Percentiles rank a stretch among this genome's conserved stretches.
Evolutionary conservation across 2,888 invertebrate species (phyloP).

Genomic region (Clunio marinus): DNA sequence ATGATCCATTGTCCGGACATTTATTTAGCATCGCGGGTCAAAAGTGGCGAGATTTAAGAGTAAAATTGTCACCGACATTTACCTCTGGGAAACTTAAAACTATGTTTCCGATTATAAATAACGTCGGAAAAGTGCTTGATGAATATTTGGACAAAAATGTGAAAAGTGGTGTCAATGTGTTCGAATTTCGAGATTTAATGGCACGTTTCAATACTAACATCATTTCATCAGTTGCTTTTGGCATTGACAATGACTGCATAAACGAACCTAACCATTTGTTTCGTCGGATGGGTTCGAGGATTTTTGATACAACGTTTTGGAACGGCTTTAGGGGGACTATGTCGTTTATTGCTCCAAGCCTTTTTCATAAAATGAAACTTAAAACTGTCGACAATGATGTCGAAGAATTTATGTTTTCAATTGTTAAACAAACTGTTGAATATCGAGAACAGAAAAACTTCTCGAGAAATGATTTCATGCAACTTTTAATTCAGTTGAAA

Average conservation of each 20-base stretch:
- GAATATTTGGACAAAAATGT: constrained; percentile 48
- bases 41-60: constrained; percentile 58
- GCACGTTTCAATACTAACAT: constrained; percentile 47
- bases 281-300: constrained; percentile 42
- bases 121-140: constrained; percentile 53
- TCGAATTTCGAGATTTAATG: constrained; percentile 48
- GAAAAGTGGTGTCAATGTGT: constrained; percentile 46
- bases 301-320: constrained; percentile 42
- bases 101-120: constrained; percentile 56
- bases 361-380: constrained; percentile 41
- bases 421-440: constrained; percentile 45
- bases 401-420: constrained; percentile 45
- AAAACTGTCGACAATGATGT: constrained; percentile 42
- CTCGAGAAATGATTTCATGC: constrained; percentile 46
- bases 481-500: constrained; percentile 46
- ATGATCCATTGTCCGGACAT: constrained; percentile 57
- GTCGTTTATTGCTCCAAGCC: constrained; percentile 41
- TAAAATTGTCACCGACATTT: constrained; percentile 59
- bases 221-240: constrained; percentile 47
- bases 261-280: constrained; percentile 43
- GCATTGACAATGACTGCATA: constrained; percentile 44
- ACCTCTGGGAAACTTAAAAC: constrained; percentile 60
- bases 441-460: constrained; percentile 45
- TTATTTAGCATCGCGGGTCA: constrained; percentile 56
- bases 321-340: constrained; percentile 41